A percentile compares a stretch with the other conserved stretches of the same genome.
phyloP scores from a whole-genome alignment of 2,797 vertebrate genomes.

The Monodelphis domestica region DNA sequence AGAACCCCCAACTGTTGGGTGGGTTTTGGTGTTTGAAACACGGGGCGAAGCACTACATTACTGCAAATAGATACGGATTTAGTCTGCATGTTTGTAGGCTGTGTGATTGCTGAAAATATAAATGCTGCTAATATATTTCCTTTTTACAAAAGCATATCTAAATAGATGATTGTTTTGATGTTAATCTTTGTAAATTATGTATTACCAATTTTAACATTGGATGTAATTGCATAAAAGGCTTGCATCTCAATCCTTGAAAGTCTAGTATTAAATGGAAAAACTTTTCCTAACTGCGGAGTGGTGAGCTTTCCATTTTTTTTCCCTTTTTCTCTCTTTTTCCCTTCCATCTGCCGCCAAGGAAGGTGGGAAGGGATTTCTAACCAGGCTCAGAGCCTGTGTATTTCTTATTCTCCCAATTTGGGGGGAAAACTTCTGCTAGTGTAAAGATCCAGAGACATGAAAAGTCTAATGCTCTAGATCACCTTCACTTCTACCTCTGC shows the following conservation, averaged over 20 bases:
- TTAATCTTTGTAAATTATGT: constrained; percentile 93
- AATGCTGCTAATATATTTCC: constrained; percentile 92
- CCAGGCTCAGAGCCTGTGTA: neutral
- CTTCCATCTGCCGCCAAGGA: constrained; percentile 26
- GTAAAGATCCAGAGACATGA: neutral
- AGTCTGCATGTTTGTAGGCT: constrained; percentile 90
- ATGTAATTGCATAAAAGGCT: constrained; percentile 91
- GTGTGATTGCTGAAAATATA: constrained; percentile 90
- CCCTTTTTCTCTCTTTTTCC: neutral
- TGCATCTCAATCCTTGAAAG: constrained; percentile 90
- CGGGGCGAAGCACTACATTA: constrained; percentile 93
- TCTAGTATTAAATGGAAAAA: constrained; percentile 91
- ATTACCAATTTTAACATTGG: constrained; percentile 92
- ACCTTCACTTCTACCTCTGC: neutral
- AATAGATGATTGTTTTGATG: constrained; percentile 91
- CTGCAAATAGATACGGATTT: constrained; percentile 90
- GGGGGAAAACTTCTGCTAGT: neutral
- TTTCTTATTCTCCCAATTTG: neutral
- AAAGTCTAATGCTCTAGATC: neutral
- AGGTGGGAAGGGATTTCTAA: neutral
- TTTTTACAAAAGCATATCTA: constrained; percentile 91
- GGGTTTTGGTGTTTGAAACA: constrained; percentile 86
- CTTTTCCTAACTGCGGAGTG: constrained; percentile 85
- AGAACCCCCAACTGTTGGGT: constrained; percentile 81
- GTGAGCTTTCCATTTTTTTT: constrained; percentile 64